These are phyloP conservation scores for Rhea americana DNA, from an alignment of 2,113 vertebrate genomes.

Conservation along the genomic window DNA sequence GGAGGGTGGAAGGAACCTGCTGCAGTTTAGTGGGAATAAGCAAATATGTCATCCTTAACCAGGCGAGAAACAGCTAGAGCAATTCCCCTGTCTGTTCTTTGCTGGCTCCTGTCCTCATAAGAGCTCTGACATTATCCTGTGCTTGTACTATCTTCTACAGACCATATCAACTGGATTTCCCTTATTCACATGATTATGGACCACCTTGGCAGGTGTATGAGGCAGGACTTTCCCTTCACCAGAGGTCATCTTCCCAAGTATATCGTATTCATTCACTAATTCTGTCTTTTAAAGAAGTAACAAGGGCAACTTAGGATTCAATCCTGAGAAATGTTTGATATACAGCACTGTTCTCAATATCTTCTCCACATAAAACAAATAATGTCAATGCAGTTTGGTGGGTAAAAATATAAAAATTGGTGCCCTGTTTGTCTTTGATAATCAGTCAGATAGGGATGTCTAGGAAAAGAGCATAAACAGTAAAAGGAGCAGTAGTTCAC, in stretches of 20 bases:
- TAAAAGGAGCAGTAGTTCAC: neutral
- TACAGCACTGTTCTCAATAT: neutral
- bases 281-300: neutral
- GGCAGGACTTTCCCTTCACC: neutral
- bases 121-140: neutral
- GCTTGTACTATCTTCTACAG: neutral
- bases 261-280: neutral
- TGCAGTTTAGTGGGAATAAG: rapidly evolving
- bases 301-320: neutral
- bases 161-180: neutral
- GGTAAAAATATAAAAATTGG: neutral
- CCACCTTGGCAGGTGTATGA: neutral
- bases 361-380: neutral
- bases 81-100: neutral
- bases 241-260: neutral
- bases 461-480: neutral
- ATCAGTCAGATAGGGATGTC: neutral
- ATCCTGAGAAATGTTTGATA: neutral
- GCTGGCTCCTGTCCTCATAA: neutral
- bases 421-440: neutral
- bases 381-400: neutral
- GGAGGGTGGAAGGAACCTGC: neutral
- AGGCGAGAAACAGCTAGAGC: neutral
- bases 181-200: neutral
- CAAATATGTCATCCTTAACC: rapidly evolving